Evolutionary conservation across 1,140 invertebrate species (phyloP), one percentile per base, ranked within the genome.

Genomic region (Macrostomum lignano): DNA sequence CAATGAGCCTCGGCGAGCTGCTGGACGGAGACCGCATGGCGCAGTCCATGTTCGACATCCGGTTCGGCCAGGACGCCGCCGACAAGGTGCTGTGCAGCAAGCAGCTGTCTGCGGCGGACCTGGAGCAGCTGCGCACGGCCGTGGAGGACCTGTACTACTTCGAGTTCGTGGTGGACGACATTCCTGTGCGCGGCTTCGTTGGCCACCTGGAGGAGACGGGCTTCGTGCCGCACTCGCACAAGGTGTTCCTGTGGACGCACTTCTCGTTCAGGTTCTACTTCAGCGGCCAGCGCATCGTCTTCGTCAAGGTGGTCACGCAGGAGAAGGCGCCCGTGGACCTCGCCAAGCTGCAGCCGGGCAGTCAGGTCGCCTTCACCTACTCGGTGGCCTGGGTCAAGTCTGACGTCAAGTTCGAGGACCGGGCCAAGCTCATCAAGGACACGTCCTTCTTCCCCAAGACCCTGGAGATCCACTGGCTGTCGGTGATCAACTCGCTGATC

Each of bases 71-170:
- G 31, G 37, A 49, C 39, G 35, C 47, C 2, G 38, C 45, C 7
- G 53, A 58, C 21, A 47, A 48, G 26, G 48, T 52, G 35, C 45
- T 65, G 17, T 65, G 63, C 44, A 51, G 47, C 23, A 40, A 58
- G 5, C 45, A 50, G 13, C 48, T 51, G 21, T 43, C 42, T 6
- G 49, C 55, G n/a, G 42, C 45, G 31, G 61, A 65, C 31, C 33
- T 64, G 3, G 40, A 49, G 10, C 36, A 55, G 21, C 35, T 65
- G 2, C 44, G 47, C 31, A 53, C 53, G 40, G 60, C 62, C 5
- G 60, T 65, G 25, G 63, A 64, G 48, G 63, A 64, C 43, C 46
- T 62, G 3, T 65, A 64, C 41, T 65, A 64, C 44, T 65, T 62
- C 50, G 63, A 65, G 42, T 64, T 65, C 55, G 59, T 64, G 15